A percentile compares a stretch with the other conserved stretches of the same genome.
These are phyloP conservation scores for Caloenas nicobarica DNA, from an alignment of 2,113 vertebrate species.

Conservation along the genomic window DNA sequence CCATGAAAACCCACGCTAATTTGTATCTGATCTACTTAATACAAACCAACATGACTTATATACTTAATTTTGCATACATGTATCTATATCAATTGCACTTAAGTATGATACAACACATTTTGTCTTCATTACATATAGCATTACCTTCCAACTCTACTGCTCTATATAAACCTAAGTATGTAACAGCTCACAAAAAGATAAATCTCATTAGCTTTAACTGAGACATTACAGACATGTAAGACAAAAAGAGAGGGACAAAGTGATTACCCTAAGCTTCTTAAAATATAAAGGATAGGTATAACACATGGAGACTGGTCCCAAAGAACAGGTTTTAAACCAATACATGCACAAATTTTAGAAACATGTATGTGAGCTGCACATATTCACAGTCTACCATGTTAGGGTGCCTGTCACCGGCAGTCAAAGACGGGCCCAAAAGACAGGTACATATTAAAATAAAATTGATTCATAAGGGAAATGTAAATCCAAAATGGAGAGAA, in stretches of 20 bases:
- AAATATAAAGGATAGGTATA: not conserved
- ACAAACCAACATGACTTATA: not conserved
- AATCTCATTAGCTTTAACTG: conserved; percentile 47
- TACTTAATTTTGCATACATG: not conserved
- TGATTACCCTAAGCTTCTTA: conserved; percentile 55
- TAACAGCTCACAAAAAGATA: conserved; percentile 20
- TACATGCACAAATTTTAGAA: not conserved
- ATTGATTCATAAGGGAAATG: not conserved
- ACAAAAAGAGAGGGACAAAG: conserved; percentile 29
- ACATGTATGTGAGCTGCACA: not conserved
- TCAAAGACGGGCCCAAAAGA: not conserved
- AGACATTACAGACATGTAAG: conserved; percentile 30
- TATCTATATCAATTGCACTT: not conserved
- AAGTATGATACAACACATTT: not conserved
- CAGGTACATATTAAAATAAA: not conserved
- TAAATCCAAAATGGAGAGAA: not conserved
- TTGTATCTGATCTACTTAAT: conserved; percentile 1
- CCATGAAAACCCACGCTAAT: not conserved
- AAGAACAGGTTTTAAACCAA: not conserved
- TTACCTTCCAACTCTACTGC: not conserved
- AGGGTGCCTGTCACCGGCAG: not conserved
- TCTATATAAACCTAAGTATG: not conserved
- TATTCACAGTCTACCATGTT: fast-evolving
- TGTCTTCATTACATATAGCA: not conserved
- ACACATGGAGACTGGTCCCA: not conserved